Conservation (phyloP, 2,797 vertebrate species). For the Mycteria americana region DNA sequence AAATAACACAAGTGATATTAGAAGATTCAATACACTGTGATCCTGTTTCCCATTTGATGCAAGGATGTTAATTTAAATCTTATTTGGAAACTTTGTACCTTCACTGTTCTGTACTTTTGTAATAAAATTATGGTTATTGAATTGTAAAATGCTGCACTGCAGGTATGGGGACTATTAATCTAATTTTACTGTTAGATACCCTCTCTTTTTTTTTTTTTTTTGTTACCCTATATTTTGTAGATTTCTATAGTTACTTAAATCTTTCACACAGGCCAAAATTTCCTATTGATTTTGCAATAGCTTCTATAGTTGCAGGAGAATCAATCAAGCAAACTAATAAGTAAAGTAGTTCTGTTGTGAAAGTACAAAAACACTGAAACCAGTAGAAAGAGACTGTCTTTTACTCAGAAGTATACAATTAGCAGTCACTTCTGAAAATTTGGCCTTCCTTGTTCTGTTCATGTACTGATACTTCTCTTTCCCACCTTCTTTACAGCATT, state of each 20-base stretch:
- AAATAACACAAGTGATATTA: neutral
- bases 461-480: neutral
- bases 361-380: neutral
- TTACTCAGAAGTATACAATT: neutral
- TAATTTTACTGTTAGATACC: neutral
- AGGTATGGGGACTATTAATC: neutral
- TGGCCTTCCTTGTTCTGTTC: neutral
- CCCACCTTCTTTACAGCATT: neutral
- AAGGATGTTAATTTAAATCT: neutral
- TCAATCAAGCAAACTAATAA: conserved; percentile 4
- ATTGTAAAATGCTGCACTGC: neutral
- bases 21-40: neutral
- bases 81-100: neutral
- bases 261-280: neutral
- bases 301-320: neutral
- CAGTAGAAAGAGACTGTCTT: neutral
- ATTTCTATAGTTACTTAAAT: neutral
- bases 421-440: neutral
- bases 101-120: neutral
- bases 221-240: neutral
- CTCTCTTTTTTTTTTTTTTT: neutral
- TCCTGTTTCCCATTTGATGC: neutral
- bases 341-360: neutral
- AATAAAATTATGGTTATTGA: neutral
- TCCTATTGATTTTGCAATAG: conserved; percentile 31